Evolutionary conservation across 2,888 invertebrate genomes (phyloP).

Genomic region (Amiota mariae): DNA sequence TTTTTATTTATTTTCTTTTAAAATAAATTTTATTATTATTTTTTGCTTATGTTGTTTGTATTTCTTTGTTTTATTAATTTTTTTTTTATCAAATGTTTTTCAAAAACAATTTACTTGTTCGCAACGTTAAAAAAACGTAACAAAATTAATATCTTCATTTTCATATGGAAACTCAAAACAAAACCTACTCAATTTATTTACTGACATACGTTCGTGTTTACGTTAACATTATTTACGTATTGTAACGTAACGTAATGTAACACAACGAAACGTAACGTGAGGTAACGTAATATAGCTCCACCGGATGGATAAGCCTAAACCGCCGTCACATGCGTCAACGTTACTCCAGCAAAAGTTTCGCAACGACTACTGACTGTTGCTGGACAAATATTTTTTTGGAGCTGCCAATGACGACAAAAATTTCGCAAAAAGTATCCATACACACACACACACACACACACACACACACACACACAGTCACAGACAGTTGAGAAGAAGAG

Average conservation of each 20-base stretch:
- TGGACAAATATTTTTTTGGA: slow-evolving; percentile 50
- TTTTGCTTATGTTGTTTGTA: neutral
- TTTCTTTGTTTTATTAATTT: neutral
- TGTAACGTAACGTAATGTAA: neutral
- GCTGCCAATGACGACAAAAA: slow-evolving; percentile 45
- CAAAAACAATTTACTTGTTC: too few relatives aligned
- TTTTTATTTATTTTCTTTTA: neutral
- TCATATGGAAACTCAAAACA: too few relatives aligned
- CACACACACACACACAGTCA: slow-evolving; percentile 26
- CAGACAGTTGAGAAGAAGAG: slow-evolving; percentile 40
- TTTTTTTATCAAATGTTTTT: too few relatives aligned
- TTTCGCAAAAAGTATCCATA: slow-evolving; percentile 47
- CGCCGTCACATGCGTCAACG: slow-evolving; percentile 51
- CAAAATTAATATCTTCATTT: too few relatives aligned
- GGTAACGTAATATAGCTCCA: too few relatives aligned
- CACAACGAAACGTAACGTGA: neutral
- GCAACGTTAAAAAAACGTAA: too few relatives aligned
- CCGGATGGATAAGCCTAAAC: slow-evolving; percentile 17
- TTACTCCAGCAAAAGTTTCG: slow-evolving; percentile 73
- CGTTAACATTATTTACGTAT: neutral
- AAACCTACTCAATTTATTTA: neutral
- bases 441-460: slow-evolving; percentile 31
- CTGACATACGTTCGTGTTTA: neutral
- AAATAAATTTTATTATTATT: too few relatives aligned
- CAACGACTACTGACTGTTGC: slow-evolving; percentile 66